A percentile compares a stretch with the other conserved stretches of the same genome.
These are phyloP conservation scores for Xyrauchen texanus DNA, from an alignment of 2,113 vertebrate genomes.

Conservation along the genomic window DNA sequence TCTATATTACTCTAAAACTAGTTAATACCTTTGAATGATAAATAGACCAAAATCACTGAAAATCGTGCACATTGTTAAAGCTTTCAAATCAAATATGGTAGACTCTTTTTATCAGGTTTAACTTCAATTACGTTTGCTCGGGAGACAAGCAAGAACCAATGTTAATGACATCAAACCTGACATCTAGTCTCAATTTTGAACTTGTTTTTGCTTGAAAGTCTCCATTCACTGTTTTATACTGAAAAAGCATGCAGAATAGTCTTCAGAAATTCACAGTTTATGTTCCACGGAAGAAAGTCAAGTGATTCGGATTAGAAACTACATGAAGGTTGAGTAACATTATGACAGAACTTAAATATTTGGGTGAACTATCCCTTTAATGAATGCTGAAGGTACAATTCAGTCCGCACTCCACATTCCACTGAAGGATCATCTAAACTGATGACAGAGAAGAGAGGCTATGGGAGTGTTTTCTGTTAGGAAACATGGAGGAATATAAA, in stretches of 20 bases:
- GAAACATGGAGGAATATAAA: conserved; percentile 39
- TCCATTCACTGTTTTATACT: not conserved
- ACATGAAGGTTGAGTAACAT: not conserved
- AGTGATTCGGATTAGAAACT: too few species aligned
- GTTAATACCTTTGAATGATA: too few species aligned
- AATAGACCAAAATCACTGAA: too few species aligned
- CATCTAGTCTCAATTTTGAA: too few species aligned
- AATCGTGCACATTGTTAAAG: too few species aligned
- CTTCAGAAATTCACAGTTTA: not conserved
- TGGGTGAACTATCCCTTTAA: not conserved
- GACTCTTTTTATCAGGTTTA: too few species aligned
- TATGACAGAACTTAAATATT: not conserved
- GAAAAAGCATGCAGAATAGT: not conserved
- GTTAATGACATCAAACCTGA: too few species aligned
- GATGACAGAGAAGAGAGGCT: conserved; percentile 8
- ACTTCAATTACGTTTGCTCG: too few species aligned
- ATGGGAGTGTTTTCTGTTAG: not conserved
- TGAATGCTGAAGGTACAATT: too few species aligned
- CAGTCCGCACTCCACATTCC: conserved; percentile 4
- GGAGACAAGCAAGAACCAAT: too few species aligned
- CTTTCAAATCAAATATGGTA: too few species aligned
- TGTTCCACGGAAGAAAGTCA: not conserved
- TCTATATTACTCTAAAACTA: too few species aligned
- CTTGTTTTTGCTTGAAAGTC: not conserved
- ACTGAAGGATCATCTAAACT: conserved; percentile 15